phyloP scores from a whole-genome alignment of 2,113 vertebrate species.

The Phaethornis superciliosus region DNA sequence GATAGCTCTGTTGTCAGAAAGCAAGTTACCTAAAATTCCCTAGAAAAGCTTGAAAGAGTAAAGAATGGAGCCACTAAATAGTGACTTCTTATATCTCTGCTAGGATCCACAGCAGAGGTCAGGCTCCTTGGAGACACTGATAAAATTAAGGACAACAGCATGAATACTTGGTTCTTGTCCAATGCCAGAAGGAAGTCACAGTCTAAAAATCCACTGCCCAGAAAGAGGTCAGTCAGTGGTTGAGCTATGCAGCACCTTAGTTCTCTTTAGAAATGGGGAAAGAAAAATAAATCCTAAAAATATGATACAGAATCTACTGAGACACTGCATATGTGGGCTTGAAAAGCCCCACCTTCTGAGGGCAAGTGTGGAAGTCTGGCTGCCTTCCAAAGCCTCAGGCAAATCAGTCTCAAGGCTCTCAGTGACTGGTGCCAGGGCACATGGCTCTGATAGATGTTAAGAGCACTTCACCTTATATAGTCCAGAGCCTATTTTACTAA shows the following conservation, averaged over 20 bases:
- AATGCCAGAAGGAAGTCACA: conserved; percentile 53
- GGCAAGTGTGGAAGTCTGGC: conserved; percentile 22
- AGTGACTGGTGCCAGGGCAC: not conserved
- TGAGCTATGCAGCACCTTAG: conserved; percentile 38
- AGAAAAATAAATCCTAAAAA: conserved; percentile 52
- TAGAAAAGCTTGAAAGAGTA: not conserved
- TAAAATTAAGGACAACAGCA: conserved; percentile 29
- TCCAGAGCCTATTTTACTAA: not conserved
- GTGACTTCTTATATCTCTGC: not conserved
- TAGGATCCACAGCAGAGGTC: not conserved
- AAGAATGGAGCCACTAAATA: not conserved
- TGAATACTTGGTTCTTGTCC: conserved; percentile 50
- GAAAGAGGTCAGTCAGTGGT: conserved; percentile 34
- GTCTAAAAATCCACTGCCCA: not conserved
- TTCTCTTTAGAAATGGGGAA: conserved; percentile 42
- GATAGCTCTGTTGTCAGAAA: not conserved
- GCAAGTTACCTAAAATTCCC: not conserved
- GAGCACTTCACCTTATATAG: not conserved
- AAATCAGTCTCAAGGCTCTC: conserved; percentile 9
- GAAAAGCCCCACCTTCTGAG: not conserved
- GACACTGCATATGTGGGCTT: not conserved
- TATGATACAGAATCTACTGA: not conserved
- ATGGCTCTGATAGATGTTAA: not conserved
- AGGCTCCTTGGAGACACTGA: conserved; percentile 28
- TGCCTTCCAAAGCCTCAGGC: conserved; percentile 35